Base-by-base conservation (phyloP, 2,888 invertebrate genomes). In the Steinernema hermaphroditum region DNA sequence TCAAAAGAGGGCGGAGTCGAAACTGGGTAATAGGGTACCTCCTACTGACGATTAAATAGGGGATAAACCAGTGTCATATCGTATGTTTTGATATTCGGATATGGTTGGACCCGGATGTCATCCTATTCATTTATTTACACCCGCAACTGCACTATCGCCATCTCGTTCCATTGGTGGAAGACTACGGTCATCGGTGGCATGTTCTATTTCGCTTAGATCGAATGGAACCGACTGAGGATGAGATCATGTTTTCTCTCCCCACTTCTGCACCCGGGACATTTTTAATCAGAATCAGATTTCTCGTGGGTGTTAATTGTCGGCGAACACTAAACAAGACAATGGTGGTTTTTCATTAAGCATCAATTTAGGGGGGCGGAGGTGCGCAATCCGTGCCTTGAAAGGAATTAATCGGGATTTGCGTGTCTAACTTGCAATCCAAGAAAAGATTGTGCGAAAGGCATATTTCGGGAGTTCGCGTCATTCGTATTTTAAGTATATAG, bases 271-370 rank as follows among this genome's bases (percentile, higher is more conserved):
- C 37, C 37, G 12, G 12, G 6, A 37, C 37, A 37, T 37, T 12
- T 37, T 37, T 37, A 37, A 37, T 37, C 37, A 37, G 37, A 37
- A 4, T 4, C 12, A 8, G 37, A 37, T 37, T 37, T 37, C 37
- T 62, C 62, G 62, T 29, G 62, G 34, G 62, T 62, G 62, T 62
- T 62, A 62, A 62, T 62, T 62, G 62, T 62, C 32, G 62, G 27
- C 19, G n/a, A 32, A 54, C 16, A 14, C 6, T 16, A 32, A 62
- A 32, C 4, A 32, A 27, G 2, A 34, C 16, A 62, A 16, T 2
- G 19, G 16, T 16, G 12, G 19, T 24, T 54, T 24, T 54, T 22
- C 29, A 62, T 62, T 62, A 2, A 62, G 32, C 16, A 16, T 19
- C 34, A 62, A 62, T 62, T 62, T 62, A 62, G 8, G 24, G n/a